phyloP scores from a whole-genome alignment of 2,113 vertebrate species.

The Nothobranchius kuhntae region DNA sequence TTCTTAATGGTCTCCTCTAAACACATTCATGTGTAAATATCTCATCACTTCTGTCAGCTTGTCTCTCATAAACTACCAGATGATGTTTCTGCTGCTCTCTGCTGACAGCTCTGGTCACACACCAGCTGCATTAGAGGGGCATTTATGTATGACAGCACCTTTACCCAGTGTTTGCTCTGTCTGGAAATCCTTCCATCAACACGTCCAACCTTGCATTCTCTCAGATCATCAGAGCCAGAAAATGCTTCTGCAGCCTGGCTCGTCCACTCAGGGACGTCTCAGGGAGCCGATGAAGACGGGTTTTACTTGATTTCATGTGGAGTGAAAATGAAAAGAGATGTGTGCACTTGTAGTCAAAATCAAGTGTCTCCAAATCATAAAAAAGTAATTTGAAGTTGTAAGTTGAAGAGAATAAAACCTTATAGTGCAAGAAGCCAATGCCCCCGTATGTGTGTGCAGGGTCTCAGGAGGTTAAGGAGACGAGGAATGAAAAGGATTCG shows the following conservation, averaged over 20 bases:
- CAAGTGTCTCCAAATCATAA: too few relatives aligned
- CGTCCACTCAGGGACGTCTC: too few relatives aligned
- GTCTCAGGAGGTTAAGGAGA: too few relatives aligned
- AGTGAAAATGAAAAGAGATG: too few relatives aligned
- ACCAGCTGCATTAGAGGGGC: neutral
- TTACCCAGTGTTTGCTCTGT: constrained; percentile 6
- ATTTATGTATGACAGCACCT: constrained; percentile 11
- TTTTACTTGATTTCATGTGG: too few relatives aligned
- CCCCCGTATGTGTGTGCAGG: too few relatives aligned
- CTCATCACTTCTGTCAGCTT: constrained; percentile 7
- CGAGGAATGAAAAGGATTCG: too few relatives aligned
- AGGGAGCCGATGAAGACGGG: too few relatives aligned
- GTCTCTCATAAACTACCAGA: constrained; percentile 9
- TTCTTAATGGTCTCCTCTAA: neutral
- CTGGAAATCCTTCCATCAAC: constrained; percentile 30
- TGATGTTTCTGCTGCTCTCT: constrained; percentile 6
- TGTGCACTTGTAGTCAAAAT: too few relatives aligned
- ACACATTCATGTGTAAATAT: neutral
- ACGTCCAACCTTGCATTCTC: constrained; percentile 12
- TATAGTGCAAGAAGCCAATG: too few relatives aligned
- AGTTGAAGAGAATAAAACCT: too few relatives aligned
- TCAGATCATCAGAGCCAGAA: neutral
- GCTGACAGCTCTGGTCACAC: neutral
- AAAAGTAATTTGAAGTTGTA: too few relatives aligned
- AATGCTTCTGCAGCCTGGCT: constrained; percentile 5